These are phyloP conservation scores for Xylocampa areola DNA, from an alignment of 2,888 invertebrate species.

Conservation along the genomic window DNA sequence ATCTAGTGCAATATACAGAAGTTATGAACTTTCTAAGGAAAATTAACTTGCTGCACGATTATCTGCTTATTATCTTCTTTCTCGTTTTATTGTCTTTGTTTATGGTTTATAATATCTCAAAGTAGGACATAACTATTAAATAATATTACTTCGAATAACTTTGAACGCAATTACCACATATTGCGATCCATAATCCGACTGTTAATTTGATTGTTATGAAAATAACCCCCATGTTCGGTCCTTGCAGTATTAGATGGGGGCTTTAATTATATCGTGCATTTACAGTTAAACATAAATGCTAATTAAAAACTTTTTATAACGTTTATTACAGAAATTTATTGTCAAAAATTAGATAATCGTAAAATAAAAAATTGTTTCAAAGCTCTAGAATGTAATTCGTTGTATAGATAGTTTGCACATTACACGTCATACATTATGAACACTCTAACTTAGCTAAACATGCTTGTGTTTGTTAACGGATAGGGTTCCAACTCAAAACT, in stretches of 20 bases:
- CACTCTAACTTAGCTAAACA: too few relatives aligned
- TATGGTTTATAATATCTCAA: constrained; percentile 28
- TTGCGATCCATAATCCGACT: constrained; percentile 20
- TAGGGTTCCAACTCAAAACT: too few relatives aligned
- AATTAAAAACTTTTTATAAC: too few relatives aligned
- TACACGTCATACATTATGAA: too few relatives aligned
- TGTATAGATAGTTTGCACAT: too few relatives aligned
- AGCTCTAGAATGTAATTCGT: too few relatives aligned
- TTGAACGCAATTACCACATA: constrained; percentile 24
- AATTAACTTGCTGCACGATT: constrained; percentile 32
- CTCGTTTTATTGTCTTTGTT: constrained; percentile 28
- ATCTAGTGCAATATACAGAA: constrained; percentile 32
- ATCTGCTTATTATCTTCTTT: constrained; percentile 26
- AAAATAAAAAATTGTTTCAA: too few relatives aligned
- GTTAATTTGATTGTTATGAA: constrained; percentile 43
- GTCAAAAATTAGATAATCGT: too few relatives aligned
- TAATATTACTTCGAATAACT: constrained; percentile 14
- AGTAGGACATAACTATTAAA: not conserved
- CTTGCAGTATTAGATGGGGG: constrained; percentile 18
- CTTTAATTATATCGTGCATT: not conserved
- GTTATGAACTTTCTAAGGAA: constrained; percentile 42
- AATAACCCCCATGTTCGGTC: constrained; percentile 24
- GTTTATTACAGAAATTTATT: too few relatives aligned
- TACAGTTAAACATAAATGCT: too few relatives aligned
- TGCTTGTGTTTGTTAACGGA: too few relatives aligned